Evolutionary conservation across 2,797 vertebrate genomes (phyloP).

Genomic region (Phalanger gymnotis): DNA sequence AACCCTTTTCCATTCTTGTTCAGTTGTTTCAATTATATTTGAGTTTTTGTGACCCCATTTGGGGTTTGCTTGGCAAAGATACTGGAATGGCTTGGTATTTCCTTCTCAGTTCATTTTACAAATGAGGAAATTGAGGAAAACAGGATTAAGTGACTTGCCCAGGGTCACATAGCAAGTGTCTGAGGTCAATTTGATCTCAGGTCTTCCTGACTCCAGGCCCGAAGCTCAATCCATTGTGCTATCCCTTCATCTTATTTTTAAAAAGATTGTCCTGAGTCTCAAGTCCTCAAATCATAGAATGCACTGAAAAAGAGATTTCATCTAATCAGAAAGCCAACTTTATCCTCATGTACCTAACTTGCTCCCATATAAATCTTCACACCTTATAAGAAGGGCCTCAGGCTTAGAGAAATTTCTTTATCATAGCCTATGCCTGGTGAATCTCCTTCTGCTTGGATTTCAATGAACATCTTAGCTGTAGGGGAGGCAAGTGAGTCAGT

Average conservation of each 20-base stretch:
- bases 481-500: not conserved
- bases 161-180: not conserved
- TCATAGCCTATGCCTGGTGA: not conserved
- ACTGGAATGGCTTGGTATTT: not conserved
- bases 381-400: not conserved
- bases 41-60: not conserved
- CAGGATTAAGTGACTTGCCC: not conserved
- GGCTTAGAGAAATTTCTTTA: not conserved
- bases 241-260: no score
- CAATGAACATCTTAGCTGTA: not conserved
- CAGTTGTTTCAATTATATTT: not conserved
- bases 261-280: no score
- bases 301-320: no score
- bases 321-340: no score
- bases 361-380: not conserved
- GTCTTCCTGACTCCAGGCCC: not conserved
- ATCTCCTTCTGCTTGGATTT: not conserved
- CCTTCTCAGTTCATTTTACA: not conserved
- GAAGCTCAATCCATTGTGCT: not conserved
- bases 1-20: not conserved
- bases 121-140: not conserved
- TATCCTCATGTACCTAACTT: no score
- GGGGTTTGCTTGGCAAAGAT: not conserved
- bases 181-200: not conserved
- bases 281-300: no score